phyloP scores from a whole-genome alignment of 2,113 vertebrate genomes.

The Ibidorhyncha struthersii region DNA sequence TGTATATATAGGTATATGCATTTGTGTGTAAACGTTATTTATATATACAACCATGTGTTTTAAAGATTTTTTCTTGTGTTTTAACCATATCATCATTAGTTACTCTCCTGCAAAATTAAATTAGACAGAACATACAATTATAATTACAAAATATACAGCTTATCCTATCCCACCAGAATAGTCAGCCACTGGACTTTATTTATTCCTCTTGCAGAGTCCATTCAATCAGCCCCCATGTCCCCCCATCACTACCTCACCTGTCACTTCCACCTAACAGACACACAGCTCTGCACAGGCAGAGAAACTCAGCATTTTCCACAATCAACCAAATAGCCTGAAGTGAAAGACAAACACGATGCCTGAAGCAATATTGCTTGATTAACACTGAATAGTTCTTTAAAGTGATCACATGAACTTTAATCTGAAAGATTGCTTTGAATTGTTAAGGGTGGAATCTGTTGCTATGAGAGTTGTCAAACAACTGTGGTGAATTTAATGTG shows the following conservation, averaged over 20 bases:
- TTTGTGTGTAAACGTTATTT: background rate
- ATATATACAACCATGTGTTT: background rate
- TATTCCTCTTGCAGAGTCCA: background rate
- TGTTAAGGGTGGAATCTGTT: constrained; percentile 73
- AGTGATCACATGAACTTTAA: constrained; percentile 72
- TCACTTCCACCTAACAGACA: constrained; percentile 15
- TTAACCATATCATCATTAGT: background rate
- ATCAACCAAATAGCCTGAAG: constrained; percentile 66
- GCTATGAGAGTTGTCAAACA: constrained; percentile 81
- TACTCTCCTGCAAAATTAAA: background rate
- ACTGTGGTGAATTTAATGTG: constrained; percentile 82
- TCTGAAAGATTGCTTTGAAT: constrained; percentile 72
- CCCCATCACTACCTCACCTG: background rate
- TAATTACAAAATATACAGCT: background rate
- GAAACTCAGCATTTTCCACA: constrained; percentile 26
- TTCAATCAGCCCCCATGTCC: background rate
- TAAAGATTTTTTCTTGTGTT: background rate
- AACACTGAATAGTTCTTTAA: constrained; percentile 67
- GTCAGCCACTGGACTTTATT: background rate
- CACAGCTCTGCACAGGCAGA: background rate
- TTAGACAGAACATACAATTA: background rate
- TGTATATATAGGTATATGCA: background rate
- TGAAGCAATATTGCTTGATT: constrained; percentile 72
- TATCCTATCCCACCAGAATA: background rate
- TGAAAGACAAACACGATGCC: constrained; percentile 71